These are phyloP conservation scores for Brachyrhaphis roseni DNA, from an alignment of 2,797 vertebrate species.

Conservation along the genomic window DNA sequence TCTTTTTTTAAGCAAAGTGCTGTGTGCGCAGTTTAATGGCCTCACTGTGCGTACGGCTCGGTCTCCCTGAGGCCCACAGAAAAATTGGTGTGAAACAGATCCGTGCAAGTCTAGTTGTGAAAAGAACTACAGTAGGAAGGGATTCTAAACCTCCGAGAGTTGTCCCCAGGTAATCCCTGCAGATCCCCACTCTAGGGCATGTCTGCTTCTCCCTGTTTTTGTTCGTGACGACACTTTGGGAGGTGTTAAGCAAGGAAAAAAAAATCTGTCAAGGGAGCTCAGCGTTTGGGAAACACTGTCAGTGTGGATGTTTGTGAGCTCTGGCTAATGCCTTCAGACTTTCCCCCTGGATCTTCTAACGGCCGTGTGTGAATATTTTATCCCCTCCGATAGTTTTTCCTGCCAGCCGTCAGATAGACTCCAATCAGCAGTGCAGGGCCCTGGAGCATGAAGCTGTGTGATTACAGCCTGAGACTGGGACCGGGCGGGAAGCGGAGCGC, in stretches of 20 bases:
- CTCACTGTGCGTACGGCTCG: conserved; percentile 63
- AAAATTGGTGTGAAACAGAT: conserved; percentile 75
- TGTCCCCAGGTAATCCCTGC: conserved; percentile 66
- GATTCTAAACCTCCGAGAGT: conserved; percentile 57
- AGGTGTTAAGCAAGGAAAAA: conserved; percentile 64
- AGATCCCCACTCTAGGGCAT: conserved; percentile 63
- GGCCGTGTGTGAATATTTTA: conserved; percentile 80
- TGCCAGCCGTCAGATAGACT: conserved; percentile 78
- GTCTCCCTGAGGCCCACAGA: conserved; percentile 64
- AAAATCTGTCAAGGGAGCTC: conserved; percentile 70
- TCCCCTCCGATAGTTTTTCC: conserved; percentile 76
- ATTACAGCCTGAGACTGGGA: conserved; percentile 71
- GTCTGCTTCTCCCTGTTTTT: conserved; percentile 62
- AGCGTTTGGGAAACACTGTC: conserved; percentile 75
- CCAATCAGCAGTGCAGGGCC: conserved; percentile 73
- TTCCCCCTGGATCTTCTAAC: conserved; percentile 74
- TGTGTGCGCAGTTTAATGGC: conserved; percentile 78
- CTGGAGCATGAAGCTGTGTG: conserved; percentile 76
- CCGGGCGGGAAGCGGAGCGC: conserved; percentile 28
- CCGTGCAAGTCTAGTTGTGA: conserved; percentile 63
- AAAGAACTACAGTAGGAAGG: conserved; percentile 55
- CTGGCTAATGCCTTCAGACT: conserved; percentile 76
- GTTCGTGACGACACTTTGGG: conserved; percentile 65
- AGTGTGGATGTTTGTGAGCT: conserved; percentile 72
- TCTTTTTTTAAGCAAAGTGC: conserved; percentile 76